Conservation (phyloP, 2,797 vertebrate species). For the Tapera naevia region DNA sequence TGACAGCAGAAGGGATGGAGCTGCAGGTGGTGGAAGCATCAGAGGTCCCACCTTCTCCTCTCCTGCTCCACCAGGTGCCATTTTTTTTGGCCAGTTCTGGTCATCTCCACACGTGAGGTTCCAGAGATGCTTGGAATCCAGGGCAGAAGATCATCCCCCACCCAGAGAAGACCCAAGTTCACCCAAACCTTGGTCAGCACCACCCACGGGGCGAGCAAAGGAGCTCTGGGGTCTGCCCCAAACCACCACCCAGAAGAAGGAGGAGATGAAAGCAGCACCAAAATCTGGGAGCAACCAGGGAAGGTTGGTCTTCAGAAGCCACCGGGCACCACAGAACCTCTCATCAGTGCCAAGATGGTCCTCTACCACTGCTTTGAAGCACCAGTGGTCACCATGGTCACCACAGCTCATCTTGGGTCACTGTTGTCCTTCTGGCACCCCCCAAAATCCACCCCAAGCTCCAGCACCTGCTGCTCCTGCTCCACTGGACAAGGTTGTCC, state of each 20-base stretch:
- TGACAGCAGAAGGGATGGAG: not conserved
- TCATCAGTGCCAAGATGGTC: not conserved
- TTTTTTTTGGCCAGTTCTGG: not conserved
- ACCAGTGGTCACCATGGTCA: rapidly evolving
- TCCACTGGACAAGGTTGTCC: not conserved
- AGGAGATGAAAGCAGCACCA: not conserved
- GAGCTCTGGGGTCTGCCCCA: not conserved
- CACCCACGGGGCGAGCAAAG: not conserved
- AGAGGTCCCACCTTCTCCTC: not conserved
- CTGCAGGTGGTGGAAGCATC: not conserved
- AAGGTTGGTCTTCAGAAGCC: not conserved
- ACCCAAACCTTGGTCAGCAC: not conserved
- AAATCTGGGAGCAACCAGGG: not conserved
- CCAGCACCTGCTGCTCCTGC: rapidly evolving
- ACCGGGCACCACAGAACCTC: rapidly evolving
- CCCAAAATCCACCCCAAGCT: rapidly evolving
- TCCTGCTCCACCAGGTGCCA: not conserved
- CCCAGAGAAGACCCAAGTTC: not conserved
- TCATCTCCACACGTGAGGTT: rapidly evolving
- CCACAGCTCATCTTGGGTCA: rapidly evolving
- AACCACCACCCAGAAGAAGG: not conserved
- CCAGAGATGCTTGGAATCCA: not conserved
- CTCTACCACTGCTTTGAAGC: not conserved
- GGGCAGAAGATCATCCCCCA: not conserved
- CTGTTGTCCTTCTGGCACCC: not conserved